Percentiles rank a stretch among this genome's conserved stretches.
These are phyloP conservation scores for Meiosimyza platycephala DNA, from an alignment of 2,888 invertebrate genomes.

Conservation along the genomic window DNA sequence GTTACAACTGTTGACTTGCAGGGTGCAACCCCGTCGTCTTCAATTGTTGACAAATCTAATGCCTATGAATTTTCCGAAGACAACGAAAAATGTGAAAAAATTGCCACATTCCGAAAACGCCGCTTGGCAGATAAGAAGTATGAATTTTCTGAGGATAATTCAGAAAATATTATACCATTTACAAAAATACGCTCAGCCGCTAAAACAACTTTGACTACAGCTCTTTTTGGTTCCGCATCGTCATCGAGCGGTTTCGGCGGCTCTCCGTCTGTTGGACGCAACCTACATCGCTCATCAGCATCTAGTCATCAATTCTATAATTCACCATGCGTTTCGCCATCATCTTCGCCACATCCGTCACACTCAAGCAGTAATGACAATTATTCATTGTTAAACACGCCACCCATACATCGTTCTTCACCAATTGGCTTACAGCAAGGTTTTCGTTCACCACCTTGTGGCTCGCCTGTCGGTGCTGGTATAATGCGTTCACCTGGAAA, in stretches of 20 bases:
- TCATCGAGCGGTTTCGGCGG: conserved; percentile 37
- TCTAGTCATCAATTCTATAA: conserved; percentile 62
- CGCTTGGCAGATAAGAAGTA: conserved; percentile 91
- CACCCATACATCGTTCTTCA: conserved; percentile 48
- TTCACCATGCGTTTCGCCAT: conserved; percentile 67
- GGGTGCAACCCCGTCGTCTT: conserved; percentile 69
- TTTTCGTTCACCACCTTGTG: conserved; percentile 61
- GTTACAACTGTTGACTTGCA: conserved; percentile 63
- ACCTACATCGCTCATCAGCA: conserved; percentile 53
- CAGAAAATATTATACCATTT: conserved; percentile 72
- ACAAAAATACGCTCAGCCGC: conserved; percentile 62
- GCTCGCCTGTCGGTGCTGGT: conserved; percentile 47
- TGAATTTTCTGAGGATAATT: conserved; percentile 86
- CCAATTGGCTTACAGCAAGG: conserved; percentile 49
- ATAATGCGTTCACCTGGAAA: conserved; percentile 63
- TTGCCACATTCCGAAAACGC: conserved; percentile 86
- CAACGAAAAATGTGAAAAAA: conserved; percentile 84
- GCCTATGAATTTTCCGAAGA: conserved; percentile 90
- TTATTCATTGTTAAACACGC: conserved; percentile 36
- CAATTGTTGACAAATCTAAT: conserved; percentile 67
- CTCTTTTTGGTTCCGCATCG: conserved; percentile 28
- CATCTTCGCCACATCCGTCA: conserved; percentile 63
- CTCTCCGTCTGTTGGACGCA: conserved; percentile 41
- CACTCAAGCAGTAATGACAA: conserved; percentile 43
- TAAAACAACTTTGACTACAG: conserved; percentile 43